Base-by-base conservation (phyloP, 2,888 invertebrate species). In the Melangyna quadrimaculata region DNA sequence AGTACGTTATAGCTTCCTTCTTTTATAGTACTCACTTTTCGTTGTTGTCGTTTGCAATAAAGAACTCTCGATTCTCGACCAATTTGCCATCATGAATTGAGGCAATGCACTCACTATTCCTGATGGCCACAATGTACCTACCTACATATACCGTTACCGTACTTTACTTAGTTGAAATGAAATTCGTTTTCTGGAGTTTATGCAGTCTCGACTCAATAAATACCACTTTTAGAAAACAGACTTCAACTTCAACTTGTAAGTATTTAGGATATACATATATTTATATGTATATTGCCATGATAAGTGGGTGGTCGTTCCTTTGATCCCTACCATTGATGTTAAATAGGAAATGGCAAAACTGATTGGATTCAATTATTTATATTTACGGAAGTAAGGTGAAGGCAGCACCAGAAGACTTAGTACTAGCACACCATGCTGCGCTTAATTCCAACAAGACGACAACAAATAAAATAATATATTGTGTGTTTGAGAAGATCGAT, bases 361-460 rank as follows among this genome's bases (percentile, higher is more conserved):
- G 83, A 83, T 78, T 83, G 74, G 70, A 78, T 71, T 83, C 83
- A 83, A 83, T 83, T 83, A 83, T 83, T 83, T 71, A 74, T 71
- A 53, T 65, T 83, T 67, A 37, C 78, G 83, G 74, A 83, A 79
- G 71, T 81, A 40, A 57, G 65, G 70, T 63, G 82, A 70, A 78
- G 74, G 70, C 73, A 74, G 73, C 55, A 55, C 63, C 17, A 55
- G 32, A 63, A 53, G 37, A 73, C n/a, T n/a, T n/a, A n/a, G n/a
- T n/a, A 57, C 61, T n/a, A 61, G 37, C 37, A 51, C 61, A 55
- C 37, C 37, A 51, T 48, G 57, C 55, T 61, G 69, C 63, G 48
- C 63, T 71, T 51, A 73, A 19, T 29, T 32, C 9, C 29, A n/a
- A 24, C 22, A 59, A 24, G 35, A 55, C 17, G 22, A 37, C 51